These are phyloP conservation scores for Tetrao urogallus DNA, from an alignment of 2,113 vertebrate species.

Conservation along the genomic window DNA sequence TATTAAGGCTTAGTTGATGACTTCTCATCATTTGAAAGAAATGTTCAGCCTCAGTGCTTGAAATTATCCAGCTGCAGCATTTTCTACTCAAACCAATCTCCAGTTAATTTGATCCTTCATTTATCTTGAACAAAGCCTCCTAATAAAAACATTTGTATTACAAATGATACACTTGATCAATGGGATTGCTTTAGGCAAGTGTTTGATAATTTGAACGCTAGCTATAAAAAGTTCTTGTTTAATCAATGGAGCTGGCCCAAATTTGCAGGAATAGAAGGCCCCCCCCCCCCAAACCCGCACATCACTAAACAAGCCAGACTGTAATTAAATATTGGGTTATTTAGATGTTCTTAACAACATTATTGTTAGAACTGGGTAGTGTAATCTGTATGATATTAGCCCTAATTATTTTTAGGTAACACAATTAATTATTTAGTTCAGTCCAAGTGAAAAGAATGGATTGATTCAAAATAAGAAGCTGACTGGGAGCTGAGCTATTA, in stretches of 20 bases:
- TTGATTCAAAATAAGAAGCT: slow-evolving; percentile 54
- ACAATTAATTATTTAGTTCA: slow-evolving; percentile 55
- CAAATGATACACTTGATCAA: slow-evolving; percentile 73
- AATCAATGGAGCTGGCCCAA: slow-evolving; percentile 54
- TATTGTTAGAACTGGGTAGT: slow-evolving; percentile 21
- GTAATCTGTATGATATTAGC: slow-evolving; percentile 29
- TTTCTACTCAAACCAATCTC: slow-evolving; percentile 71
- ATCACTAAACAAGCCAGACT: background rate
- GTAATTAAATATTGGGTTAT: slow-evolving; percentile 40
- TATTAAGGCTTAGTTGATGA: slow-evolving; percentile 68
- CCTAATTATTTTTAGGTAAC: slow-evolving; percentile 44
- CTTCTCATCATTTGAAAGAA: slow-evolving; percentile 67
- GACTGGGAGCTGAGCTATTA: background rate
- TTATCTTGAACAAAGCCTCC: slow-evolving; percentile 72
- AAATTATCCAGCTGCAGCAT: slow-evolving; percentile 69
- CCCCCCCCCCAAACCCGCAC: background rate
- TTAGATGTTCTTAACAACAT: slow-evolving; percentile 22
- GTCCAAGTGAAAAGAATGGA: slow-evolving; percentile 47
- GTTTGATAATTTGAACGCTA: slow-evolving; percentile 67
- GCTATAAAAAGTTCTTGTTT: slow-evolving; percentile 62
- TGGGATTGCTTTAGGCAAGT: slow-evolving; percentile 69
- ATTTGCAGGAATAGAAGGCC: slow-evolving; percentile 18
- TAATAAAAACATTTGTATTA: slow-evolving; percentile 75
- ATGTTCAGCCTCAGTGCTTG: slow-evolving; percentile 61
- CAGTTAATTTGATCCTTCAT: slow-evolving; percentile 73